A percentile compares a stretch with the other conserved stretches of the same genome.
Conservation (phyloP, 1,140 invertebrate genomes). For the Hirudo medicinalis region DNA sequence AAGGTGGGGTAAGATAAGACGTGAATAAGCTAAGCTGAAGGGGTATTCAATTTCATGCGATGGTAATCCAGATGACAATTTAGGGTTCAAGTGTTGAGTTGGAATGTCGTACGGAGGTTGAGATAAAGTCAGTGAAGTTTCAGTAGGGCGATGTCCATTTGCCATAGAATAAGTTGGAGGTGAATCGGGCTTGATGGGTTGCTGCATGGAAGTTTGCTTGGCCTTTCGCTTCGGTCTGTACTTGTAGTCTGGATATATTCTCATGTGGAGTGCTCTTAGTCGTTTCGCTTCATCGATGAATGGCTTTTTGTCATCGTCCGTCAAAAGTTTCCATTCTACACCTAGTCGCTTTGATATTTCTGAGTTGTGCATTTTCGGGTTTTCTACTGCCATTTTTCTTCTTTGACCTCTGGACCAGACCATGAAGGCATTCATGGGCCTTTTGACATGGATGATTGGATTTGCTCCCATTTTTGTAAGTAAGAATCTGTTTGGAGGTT, state of each 20-base stretch:
- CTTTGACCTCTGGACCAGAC: conserved; percentile 95
- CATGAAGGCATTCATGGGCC: conserved; percentile 99
- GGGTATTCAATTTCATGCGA: no score
- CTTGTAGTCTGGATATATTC: conserved; percentile 98
- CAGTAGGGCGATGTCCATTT: no score
- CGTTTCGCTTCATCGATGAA: conserved; percentile 99
- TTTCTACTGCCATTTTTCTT: conserved; percentile 97
- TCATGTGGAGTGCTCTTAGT: conserved; percentile 93
- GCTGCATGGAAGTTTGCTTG: conserved; percentile 27
- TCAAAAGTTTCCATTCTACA: conserved; percentile 93
- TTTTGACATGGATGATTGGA: conserved; percentile 60
- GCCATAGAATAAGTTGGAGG: no score
- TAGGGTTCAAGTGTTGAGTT: no score
- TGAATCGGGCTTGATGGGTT: no score
- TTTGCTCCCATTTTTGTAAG: no score
- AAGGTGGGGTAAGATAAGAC: no score
- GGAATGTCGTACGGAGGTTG: no score
- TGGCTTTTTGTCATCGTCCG: conserved; percentile 85
- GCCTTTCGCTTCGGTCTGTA: conserved; percentile 56
- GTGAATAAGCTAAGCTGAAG: no score
- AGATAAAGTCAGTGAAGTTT: no score
- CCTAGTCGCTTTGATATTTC: conserved; percentile 94
- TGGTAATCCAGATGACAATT: no score
- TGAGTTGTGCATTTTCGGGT: conserved; percentile 99
- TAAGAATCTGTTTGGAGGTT: not conserved